Evolutionary conservation across 2,113 vertebrate genomes (phyloP).

Genomic region (Sminthopsis crassicaudata): DNA sequence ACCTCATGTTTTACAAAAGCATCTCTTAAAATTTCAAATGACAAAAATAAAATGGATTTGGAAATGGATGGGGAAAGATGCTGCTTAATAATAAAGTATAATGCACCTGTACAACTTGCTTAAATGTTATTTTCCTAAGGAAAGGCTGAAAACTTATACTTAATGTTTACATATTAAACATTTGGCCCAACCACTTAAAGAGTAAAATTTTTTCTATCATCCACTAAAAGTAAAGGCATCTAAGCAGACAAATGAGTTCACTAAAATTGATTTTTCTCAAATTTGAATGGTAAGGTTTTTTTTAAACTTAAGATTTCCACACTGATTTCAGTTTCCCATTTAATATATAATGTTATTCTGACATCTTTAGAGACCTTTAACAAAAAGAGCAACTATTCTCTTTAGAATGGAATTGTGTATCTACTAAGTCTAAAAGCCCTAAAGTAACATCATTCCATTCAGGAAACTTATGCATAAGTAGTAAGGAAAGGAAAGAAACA

Average conservation of each 20-base stretch:
- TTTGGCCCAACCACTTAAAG: not conserved
- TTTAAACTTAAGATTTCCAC: conserved; percentile 11
- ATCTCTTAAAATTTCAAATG: not conserved
- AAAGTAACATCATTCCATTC: conserved; percentile 32
- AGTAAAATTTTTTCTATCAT: conserved; percentile 1
- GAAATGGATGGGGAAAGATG: conserved; percentile 30
- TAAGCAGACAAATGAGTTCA: not conserved
- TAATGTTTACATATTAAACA: not conserved
- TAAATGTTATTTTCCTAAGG: conserved; percentile 11
- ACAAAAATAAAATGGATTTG: conserved; percentile 39
- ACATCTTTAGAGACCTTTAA: conserved; percentile 22
- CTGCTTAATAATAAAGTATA: conserved; percentile 33
- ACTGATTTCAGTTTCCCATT: conserved; percentile 30
- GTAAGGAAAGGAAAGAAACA: not conserved
- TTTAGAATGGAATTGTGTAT: conserved; percentile 46
- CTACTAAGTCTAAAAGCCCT: conserved; percentile 6
- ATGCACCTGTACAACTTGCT: not conserved
- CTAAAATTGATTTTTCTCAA: conserved; percentile 5
- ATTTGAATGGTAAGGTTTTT: conserved; percentile 33
- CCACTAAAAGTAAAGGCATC: not conserved
- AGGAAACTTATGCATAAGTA: conserved; percentile 35
- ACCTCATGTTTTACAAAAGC: conserved; percentile 29
- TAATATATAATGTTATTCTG: conserved; percentile 22
- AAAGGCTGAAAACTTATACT: conserved; percentile 40
- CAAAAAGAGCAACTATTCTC: conserved; percentile 38